Conservation (phyloP, 2,888 invertebrate species). For the Strigamia maritima region DNA sequence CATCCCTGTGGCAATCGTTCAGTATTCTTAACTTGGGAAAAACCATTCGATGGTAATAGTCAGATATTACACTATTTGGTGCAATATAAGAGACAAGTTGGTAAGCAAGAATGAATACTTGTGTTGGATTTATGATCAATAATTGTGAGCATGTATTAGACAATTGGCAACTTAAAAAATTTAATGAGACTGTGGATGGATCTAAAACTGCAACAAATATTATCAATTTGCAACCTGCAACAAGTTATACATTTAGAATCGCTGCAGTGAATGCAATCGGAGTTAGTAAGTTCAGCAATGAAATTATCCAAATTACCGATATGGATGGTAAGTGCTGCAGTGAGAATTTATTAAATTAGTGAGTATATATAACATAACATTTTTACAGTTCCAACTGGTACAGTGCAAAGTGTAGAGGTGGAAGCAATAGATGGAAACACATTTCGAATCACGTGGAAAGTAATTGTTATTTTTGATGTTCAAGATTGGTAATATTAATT, state of each 20-base stretch:
- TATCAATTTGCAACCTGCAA: conserved; percentile 36
- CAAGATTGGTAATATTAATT: background rate
- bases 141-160: too few relatives aligned
- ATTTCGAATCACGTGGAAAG: conserved; percentile 23
- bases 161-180: background rate
- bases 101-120: background rate
- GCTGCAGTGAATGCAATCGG: conserved; percentile 42
- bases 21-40: background rate
- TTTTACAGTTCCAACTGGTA: background rate
- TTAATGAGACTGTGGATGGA: conserved; percentile 37
- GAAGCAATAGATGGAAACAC: conserved; percentile 23
- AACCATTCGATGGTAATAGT: background rate
- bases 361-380: background rate
- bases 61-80: background rate
- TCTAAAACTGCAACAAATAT: conserved; percentile 32
- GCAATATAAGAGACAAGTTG: background rate
- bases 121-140: too few relatives aligned
- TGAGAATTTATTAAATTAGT: background rate
- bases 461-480: background rate
- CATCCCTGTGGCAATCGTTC: background rate
- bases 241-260: conserved; percentile 39
- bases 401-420: background rate
- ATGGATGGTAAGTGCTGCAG: conserved; percentile 37
- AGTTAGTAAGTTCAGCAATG: conserved; percentile 38
- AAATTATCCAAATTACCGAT: conserved; percentile 31